phyloP scores from a whole-genome alignment of 2,113 vertebrate genomes.

The Elachura formosa region DNA sequence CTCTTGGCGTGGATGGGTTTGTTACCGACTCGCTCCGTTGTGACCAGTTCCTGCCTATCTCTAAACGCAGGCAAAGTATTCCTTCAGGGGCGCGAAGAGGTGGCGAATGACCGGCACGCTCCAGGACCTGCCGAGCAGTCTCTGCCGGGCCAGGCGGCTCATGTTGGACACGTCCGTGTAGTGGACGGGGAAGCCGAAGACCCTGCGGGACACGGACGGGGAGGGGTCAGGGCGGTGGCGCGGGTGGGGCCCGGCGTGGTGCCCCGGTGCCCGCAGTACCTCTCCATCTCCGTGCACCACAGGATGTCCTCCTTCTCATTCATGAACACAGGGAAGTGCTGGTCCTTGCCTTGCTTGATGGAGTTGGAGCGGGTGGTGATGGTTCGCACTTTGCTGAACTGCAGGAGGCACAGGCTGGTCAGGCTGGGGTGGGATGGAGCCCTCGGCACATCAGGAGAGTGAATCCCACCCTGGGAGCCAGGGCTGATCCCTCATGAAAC shows the following conservation, averaged over 20 bases:
- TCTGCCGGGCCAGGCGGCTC: conserved; percentile 96
- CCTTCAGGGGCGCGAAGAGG: conserved; percentile 98
- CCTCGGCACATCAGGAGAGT: fast-evolving
- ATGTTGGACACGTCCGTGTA: conserved; percentile 99
- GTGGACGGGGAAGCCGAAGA: conserved; percentile 96
- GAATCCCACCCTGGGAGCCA: no score
- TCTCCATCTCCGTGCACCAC: conserved; percentile 99
- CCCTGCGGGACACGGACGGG: neutral
- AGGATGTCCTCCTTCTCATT: conserved; percentile 98
- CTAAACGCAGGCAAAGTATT: conserved; percentile 95
- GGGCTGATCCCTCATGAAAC: fast-evolving
- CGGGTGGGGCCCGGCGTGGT: fast-evolving
- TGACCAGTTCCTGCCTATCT: conserved; percentile 69
- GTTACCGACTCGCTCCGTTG: conserved; percentile 68
- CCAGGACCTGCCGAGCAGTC: conserved; percentile 95
- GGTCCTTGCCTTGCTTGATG: conserved; percentile 98
- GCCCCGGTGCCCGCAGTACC: conserved; percentile 61
- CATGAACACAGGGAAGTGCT: conserved; percentile 98
- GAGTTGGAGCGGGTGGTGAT: conserved; percentile 98
- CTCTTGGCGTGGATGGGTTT: conserved; percentile 75
- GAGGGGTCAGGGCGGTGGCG: neutral
- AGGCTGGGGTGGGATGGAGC: neutral
- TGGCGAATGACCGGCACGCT: conserved; percentile 97
- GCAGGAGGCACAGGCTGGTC: conserved; percentile 45
- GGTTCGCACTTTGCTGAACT: conserved; percentile 98